Evolutionary conservation across 2,113 vertebrate species (phyloP).

Genomic region (Channa argus): DNA sequence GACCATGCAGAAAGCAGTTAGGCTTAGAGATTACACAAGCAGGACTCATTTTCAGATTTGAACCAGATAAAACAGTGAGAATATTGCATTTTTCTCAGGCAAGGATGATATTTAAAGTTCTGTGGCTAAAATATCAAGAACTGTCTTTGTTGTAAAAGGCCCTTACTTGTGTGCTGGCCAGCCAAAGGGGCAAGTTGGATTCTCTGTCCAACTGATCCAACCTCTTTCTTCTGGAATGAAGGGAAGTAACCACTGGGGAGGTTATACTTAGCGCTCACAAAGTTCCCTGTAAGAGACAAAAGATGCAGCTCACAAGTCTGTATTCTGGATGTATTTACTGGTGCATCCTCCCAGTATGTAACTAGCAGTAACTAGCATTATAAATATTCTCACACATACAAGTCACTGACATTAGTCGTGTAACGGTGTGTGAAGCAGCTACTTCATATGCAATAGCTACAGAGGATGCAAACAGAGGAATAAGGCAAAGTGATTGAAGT

Average conservation of each 20-base stretch:
- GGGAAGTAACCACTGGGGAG: constrained; percentile 85
- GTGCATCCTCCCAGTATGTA: background rate
- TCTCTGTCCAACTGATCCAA: constrained; percentile 92
- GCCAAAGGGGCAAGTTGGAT: constrained; percentile 90
- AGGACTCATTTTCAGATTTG: background rate
- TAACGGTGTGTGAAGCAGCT: background rate
- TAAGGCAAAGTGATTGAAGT: constrained; percentile 38
- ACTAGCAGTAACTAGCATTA: background rate
- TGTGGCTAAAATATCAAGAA: background rate
- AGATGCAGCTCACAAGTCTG: background rate
- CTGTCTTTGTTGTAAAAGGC: background rate
- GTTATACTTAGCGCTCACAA: constrained; percentile 87
- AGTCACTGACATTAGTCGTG: background rate
- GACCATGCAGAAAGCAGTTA: background rate
- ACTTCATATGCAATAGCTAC: constrained; percentile 38
- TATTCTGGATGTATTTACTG: background rate
- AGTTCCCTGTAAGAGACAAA: constrained; percentile 82
- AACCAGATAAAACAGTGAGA: background rate
- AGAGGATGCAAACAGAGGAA: constrained; percentile 22
- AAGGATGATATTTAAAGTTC: background rate
- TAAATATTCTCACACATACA: constrained; percentile 2
- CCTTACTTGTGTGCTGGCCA: constrained; percentile 85
- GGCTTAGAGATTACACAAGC: background rate
- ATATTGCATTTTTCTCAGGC: background rate
- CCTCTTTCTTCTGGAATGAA: constrained; percentile 95